phyloP scores from a whole-genome alignment of 2,797 vertebrate genomes.

The Danionella dracula region DNA sequence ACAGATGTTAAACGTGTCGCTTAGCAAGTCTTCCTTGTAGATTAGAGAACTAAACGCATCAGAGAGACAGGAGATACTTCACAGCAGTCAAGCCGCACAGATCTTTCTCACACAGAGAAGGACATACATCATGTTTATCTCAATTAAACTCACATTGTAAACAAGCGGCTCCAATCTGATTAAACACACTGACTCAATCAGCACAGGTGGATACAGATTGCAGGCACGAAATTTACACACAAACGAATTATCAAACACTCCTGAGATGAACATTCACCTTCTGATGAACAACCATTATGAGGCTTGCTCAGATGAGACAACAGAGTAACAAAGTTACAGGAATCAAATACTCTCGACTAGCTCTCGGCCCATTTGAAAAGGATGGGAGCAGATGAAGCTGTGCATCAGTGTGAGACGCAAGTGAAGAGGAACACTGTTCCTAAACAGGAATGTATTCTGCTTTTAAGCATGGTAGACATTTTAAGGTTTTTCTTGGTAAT shows the following conservation, averaged over 20 bases:
- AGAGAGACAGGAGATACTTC: conserved; percentile 3
- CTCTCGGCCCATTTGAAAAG: conserved; percentile 10
- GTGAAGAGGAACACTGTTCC: too few relatives aligned
- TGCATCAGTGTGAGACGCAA: not conserved
- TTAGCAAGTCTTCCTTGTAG: not conserved
- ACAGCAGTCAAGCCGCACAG: not conserved
- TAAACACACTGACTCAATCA: conserved; percentile 23
- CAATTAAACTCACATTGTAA: conserved; percentile 43
- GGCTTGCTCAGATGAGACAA: conserved; percentile 4
- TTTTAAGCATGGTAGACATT: too few relatives aligned
- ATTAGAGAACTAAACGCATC: not conserved
- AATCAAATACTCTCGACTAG: not conserved
- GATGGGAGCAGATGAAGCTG: not conserved
- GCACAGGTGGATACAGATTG: conserved; percentile 13
- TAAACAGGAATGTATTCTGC: too few relatives aligned
- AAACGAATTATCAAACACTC: conserved; percentile 29
- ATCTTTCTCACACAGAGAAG: conserved; percentile 18
- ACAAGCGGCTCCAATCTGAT: conserved; percentile 25
- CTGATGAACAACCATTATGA: conserved; percentile 16
- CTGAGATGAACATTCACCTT: conserved; percentile 11
- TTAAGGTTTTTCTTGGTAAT: too few relatives aligned
- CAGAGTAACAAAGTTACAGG: conserved; percentile 13
- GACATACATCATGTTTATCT: conserved; percentile 42
- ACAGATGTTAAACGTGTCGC: not conserved
- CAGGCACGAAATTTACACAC: conserved; percentile 18